Percentiles rank a stretch among this genome's conserved stretches.
phyloP scores from a whole-genome alignment of 2,113 vertebrate genomes.

The Neogale vison region DNA sequence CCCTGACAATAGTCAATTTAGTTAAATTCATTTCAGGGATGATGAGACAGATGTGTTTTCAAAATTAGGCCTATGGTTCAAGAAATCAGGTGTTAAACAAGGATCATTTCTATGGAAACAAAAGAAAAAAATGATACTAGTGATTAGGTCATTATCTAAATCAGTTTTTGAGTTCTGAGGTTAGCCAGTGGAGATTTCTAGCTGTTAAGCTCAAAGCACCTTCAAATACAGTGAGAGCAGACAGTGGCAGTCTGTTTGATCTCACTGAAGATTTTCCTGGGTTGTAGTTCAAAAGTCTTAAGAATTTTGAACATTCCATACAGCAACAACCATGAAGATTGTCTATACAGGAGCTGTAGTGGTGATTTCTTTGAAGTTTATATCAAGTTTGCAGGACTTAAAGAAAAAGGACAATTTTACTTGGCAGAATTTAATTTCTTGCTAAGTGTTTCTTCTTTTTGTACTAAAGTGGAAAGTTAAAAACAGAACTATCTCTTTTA shows the following conservation, averaged over 20 bases:
- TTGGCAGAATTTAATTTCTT: slow-evolving; percentile 23
- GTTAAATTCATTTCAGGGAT: not conserved
- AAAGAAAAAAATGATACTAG: not conserved
- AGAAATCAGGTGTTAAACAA: not conserved
- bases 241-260: not conserved
- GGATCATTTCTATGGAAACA: not conserved
- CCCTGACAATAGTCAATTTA: not conserved
- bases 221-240: not conserved
- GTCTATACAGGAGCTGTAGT: not conserved
- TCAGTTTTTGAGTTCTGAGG: not conserved
- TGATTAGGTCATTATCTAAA: not conserved
- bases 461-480: not conserved
- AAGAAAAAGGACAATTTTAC: not conserved
- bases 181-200: not conserved
- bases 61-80: not conserved
- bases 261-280: not conserved
- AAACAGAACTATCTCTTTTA: not conserved
- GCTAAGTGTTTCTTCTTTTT: not conserved
- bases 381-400: not conserved
- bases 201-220: not conserved
- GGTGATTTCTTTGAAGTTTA: not conserved
- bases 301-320: not conserved
- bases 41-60: not conserved
- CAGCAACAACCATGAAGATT: not conserved
- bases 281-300: not conserved